A percentile compares a stretch with the other conserved stretches of the same genome.
Conservation (phyloP, 2,888 invertebrate species). For the Trisateles emortualis region DNA sequence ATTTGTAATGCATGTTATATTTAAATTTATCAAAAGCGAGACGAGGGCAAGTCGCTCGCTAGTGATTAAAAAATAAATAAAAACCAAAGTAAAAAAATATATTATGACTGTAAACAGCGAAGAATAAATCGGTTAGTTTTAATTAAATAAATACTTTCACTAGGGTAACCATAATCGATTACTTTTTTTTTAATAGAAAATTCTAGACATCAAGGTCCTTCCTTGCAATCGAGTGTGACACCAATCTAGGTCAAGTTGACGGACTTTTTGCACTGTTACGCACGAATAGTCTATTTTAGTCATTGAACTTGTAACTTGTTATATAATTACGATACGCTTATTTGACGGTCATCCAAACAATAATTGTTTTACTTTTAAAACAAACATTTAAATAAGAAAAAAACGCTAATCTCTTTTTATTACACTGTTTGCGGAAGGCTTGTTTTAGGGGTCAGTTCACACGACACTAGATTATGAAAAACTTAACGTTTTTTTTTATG, state of each 20-base stretch:
- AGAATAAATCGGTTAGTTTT: no score
- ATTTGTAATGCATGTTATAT: no score
- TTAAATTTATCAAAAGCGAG: no score
- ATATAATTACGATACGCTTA: constrained; percentile 52
- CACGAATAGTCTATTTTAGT: constrained; percentile 71
- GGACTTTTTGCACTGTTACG: constrained; percentile 77
- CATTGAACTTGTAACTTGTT: constrained; percentile 76
- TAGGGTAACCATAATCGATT: neutral
- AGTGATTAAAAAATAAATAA: no score
- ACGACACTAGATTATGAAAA: constrained; percentile 15
- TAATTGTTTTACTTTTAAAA: constrained; percentile 32
- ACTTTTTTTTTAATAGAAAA: constrained; percentile 30
- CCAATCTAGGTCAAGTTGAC: constrained; percentile 78
- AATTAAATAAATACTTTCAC: no score
- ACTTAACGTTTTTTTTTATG: no score
- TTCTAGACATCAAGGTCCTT: constrained; percentile 54
- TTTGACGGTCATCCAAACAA: constrained; percentile 48
- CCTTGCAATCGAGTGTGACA: constrained; percentile 71
- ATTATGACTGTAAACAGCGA: no score
- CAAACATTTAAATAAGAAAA: constrained; percentile 1
- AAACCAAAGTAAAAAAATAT: no score
- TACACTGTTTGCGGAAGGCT: constrained; percentile 36
- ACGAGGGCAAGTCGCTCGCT: no score
- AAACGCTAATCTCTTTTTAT: constrained; percentile 9
- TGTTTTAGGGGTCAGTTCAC: constrained; percentile 38